Conservation (phyloP, 2,888 invertebrate species). For the Drosophila cyrtoloma region DNA sequence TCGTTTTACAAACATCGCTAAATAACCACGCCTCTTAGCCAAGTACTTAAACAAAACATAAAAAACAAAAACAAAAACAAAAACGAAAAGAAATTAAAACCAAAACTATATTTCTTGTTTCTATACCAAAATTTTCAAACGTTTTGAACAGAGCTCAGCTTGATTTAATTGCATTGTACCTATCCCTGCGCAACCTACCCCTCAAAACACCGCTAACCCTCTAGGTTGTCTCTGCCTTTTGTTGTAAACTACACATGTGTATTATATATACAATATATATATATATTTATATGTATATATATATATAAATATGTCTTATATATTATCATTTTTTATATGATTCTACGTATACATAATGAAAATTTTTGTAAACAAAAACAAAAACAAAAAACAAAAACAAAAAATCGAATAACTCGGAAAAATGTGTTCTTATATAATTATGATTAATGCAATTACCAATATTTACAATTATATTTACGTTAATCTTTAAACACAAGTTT, state of each 20-base stretch:
- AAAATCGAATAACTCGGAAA: constrained; percentile 78
- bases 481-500: constrained; percentile 48
- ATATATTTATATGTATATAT: constrained; percentile 53
- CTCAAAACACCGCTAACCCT: constrained; percentile 45
- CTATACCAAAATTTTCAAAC: constrained; percentile 32
- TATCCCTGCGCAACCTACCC: constrained; percentile 14
- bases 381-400: constrained; percentile 10
- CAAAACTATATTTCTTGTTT: constrained; percentile 15
- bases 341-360: constrained; percentile 41
- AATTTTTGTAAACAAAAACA: constrained; percentile 50
- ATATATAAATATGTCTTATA: constrained; percentile 38
- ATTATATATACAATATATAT: constrained; percentile 64
- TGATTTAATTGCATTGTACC: constrained; percentile 35
- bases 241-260: constrained; percentile 74
- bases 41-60: constrained; percentile 50
- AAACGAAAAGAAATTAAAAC: not conserved
- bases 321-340: constrained; percentile 61
- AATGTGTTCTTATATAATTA: constrained; percentile 77
- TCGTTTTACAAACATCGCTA: constrained; percentile 33
- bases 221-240: constrained; percentile 78
- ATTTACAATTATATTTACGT: constrained; percentile 63
- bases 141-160: constrained; percentile 45
- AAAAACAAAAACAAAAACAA: not conserved
- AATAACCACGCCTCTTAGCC: constrained; percentile 53
- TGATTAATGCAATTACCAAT: constrained; percentile 72